Percentiles rank a stretch among this genome's conserved stretches.
phyloP scores from a whole-genome alignment of 2,113 vertebrate genomes.

The Chionomys nivalis region DNA sequence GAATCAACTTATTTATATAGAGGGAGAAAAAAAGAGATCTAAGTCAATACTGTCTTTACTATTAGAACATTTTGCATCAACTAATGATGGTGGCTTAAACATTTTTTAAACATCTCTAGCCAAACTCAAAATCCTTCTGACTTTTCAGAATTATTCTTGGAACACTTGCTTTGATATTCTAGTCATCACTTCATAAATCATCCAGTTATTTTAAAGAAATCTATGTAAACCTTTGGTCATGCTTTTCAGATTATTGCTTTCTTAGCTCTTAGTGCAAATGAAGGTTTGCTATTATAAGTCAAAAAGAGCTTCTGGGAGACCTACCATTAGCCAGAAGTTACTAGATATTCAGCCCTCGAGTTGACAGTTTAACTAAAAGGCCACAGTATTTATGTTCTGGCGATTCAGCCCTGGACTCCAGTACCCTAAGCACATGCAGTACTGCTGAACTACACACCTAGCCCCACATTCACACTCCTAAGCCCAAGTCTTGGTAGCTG shows the following conservation, averaged over 20 bases:
- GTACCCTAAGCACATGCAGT: neutral
- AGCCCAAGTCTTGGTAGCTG: neutral
- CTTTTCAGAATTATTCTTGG: neutral
- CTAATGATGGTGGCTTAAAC: conserved; percentile 35
- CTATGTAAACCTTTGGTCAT: neutral
- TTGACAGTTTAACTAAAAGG: neutral
- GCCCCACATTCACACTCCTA: neutral
- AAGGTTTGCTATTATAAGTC: neutral
- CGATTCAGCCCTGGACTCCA: neutral
- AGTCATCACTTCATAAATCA: neutral
- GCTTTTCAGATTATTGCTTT: neutral
- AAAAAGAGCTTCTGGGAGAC: conserved; percentile 3
- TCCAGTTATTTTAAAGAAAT: neutral
- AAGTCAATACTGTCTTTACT: conserved; percentile 14
- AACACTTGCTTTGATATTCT: neutral
- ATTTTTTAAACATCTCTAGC: neutral
- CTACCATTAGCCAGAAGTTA: neutral
- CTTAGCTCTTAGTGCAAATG: neutral
- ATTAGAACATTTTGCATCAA: neutral
- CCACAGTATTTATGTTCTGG: neutral
- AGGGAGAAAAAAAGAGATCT: neutral
- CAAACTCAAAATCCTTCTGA: neutral
- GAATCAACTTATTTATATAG: conserved; percentile 49
- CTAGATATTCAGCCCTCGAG: neutral
- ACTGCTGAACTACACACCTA: neutral